Conservation (phyloP, 1,140 invertebrate genomes). For the Drosophila chauvacae region DNA sequence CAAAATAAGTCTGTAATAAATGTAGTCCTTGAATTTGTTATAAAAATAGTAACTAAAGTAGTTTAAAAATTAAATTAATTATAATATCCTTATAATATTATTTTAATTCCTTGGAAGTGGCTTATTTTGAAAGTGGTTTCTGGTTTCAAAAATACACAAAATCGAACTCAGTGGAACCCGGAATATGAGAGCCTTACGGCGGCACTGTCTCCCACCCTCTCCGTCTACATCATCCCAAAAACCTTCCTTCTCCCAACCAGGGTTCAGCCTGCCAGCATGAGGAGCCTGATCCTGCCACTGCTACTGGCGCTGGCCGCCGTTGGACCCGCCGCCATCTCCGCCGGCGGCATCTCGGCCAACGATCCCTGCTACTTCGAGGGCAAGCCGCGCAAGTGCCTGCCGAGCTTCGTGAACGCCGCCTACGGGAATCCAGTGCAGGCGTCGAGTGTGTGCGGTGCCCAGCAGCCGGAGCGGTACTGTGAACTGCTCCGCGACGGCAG, state of each 20-base stretch:
- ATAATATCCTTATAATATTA: no score
- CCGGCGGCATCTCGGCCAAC: slow-evolving; percentile 55
- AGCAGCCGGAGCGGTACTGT: slow-evolving; percentile 89
- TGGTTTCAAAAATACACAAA: not conserved
- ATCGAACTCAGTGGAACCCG: not conserved
- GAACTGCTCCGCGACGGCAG: slow-evolving; percentile 86
- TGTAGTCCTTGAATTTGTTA: not conserved
- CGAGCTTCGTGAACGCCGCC: slow-evolving; percentile 99
- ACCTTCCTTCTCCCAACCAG: slow-evolving; percentile 17
- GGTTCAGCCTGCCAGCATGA: slow-evolving; percentile 7
- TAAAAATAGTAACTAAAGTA: not conserved
- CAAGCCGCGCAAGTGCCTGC: slow-evolving; percentile 93
- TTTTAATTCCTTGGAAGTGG: no score
- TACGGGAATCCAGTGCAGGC: slow-evolving; percentile 95
- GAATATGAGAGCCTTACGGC: slow-evolving; percentile 1
- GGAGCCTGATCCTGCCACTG: slow-evolving; percentile 28
- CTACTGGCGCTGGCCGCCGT: slow-evolving; percentile 24
- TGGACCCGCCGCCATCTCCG: slow-evolving; percentile 11
- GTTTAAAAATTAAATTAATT: not conserved
- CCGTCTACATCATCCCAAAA: slow-evolving; percentile 1
- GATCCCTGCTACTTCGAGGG: slow-evolving; percentile 97
- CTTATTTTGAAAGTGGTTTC: not conserved
- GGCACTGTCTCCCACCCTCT: not conserved
- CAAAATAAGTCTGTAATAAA: no score
- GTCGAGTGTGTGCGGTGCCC: slow-evolving; percentile 95